A percentile compares a stretch with the other conserved stretches of the same genome.
Evolutionary conservation across 2,888 invertebrate genomes (phyloP).

Genomic region (Leptinotarsa juncta): DNA sequence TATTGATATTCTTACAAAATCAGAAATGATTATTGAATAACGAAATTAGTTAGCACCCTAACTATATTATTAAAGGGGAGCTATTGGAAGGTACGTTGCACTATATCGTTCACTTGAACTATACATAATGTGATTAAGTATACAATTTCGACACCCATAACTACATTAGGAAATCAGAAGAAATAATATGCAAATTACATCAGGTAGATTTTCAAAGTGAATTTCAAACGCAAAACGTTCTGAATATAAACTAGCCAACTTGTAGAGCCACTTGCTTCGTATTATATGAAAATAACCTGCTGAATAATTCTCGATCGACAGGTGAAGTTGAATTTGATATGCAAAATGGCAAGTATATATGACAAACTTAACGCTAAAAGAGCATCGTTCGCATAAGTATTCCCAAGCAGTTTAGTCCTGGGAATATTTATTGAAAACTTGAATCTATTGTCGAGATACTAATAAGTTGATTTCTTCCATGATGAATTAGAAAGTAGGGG

Average conservation of each 20-base stretch:
- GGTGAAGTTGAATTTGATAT: not conserved
- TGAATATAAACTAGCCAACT: not conserved
- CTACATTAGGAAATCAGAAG: not conserved
- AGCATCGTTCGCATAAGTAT: no score
- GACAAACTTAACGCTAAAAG: not conserved
- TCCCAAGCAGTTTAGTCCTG: not conserved
- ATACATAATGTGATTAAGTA: not conserved
- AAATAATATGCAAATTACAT: not conserved
- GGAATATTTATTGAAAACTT: no score
- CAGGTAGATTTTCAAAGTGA: constrained; percentile 7
- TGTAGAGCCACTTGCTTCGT: not conserved
- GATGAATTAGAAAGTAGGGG: no score
- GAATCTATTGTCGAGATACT: no score
- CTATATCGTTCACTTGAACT: no score
- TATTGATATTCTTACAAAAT: no score
- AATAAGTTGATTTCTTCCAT: no score
- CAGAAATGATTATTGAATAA: no score
- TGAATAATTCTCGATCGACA: constrained; percentile 6
- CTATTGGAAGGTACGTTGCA: no score
- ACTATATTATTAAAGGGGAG: no score
- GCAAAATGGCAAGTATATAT: not conserved
- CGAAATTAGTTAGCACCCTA: no score
- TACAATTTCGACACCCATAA: not conserved
- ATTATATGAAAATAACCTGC: not conserved
- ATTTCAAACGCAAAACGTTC: constrained; percentile 9